Conservation (phyloP, 2,888 invertebrate genomes). For the Netelia inedita region DNA sequence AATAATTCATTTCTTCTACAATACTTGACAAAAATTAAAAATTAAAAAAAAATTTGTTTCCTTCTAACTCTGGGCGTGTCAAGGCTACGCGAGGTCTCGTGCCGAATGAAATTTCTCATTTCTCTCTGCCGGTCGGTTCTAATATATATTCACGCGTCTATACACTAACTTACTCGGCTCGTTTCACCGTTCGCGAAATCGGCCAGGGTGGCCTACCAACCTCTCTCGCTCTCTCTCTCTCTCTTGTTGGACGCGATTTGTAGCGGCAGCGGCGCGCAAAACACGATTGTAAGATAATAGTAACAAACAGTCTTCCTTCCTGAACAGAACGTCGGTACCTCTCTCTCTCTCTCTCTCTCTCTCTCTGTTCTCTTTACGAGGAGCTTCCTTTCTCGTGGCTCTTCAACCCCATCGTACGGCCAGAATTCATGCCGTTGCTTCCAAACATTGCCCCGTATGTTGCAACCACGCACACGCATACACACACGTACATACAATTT, state of each 20-base stretch:
- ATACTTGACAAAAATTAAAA: no score
- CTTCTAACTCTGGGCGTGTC: not conserved
- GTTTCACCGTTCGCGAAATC: slow-evolving; percentile 43
- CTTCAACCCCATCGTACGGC: slow-evolving; percentile 26
- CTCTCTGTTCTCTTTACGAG: slow-evolving; percentile 12
- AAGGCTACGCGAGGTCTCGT: slow-evolving; percentile 32
- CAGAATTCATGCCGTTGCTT: slow-evolving; percentile 33
- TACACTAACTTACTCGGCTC: slow-evolving; percentile 23
- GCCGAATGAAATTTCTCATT: slow-evolving; percentile 56
- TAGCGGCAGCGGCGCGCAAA: slow-evolving; percentile 63
- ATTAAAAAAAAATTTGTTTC: not conserved
- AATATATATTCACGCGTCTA: slow-evolving; percentile 16
- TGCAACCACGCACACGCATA: slow-evolving; percentile 1
- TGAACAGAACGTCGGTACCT: slow-evolving; percentile 82
- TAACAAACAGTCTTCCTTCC: slow-evolving; percentile 85
- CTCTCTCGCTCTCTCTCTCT: slow-evolving; percentile 21
- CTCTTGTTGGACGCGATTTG: slow-evolving; percentile 47
- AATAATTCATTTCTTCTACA: no score
- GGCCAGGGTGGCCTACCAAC: slow-evolving; percentile 32
- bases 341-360: slow-evolving; percentile 17
- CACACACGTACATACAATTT: slow-evolving; percentile 6
- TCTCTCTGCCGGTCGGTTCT: slow-evolving; percentile 27
- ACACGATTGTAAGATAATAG: slow-evolving; percentile 83
- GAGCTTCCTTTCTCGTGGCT: slow-evolving; percentile 35
- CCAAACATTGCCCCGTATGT: not conserved